Percentiles rank a stretch among this genome's conserved stretches.
These are phyloP conservation scores for Pachymerium ferrugineum DNA, from an alignment of 2,888 invertebrate genomes.

Conservation along the genomic window DNA sequence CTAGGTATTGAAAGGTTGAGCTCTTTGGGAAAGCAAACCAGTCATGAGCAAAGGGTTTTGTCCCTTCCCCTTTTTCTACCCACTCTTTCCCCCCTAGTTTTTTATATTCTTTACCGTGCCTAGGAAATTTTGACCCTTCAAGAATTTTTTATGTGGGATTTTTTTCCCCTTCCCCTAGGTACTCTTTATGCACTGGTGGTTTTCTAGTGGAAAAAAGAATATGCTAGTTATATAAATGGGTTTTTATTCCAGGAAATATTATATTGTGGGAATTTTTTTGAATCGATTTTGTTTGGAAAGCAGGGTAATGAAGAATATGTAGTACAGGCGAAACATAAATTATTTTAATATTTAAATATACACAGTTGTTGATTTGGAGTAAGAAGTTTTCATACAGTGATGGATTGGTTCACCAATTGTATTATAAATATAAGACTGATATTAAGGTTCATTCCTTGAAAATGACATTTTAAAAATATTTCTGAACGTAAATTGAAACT, in stretches of 20 bases:
- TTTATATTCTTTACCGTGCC: no score
- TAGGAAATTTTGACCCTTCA: background rate
- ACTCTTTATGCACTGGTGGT: background rate
- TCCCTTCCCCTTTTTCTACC: background rate
- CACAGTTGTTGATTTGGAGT: no score
- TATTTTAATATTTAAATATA: no score
- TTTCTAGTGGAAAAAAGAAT: background rate
- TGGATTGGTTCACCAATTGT: no score
- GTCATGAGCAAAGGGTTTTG: slow-evolving; percentile 1
- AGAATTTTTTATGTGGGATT: background rate
- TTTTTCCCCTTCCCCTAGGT: background rate
- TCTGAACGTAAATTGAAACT: no score
- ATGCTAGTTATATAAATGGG: background rate
- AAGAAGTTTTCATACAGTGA: no score
- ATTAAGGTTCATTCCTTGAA: no score
- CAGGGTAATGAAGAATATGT: no score
- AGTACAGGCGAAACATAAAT: no score
- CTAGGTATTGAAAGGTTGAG: slow-evolving; percentile 25
- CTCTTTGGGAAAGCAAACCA: slow-evolving; percentile 19
- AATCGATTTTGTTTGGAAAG: no score
- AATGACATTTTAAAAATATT: no score
- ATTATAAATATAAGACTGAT: no score
- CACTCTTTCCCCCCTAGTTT: background rate
- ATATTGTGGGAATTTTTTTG: background rate
- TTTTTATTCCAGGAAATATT: background rate